phyloP scores from a whole-genome alignment of 2,888 invertebrate species.

The Amaurobius ferox region DNA sequence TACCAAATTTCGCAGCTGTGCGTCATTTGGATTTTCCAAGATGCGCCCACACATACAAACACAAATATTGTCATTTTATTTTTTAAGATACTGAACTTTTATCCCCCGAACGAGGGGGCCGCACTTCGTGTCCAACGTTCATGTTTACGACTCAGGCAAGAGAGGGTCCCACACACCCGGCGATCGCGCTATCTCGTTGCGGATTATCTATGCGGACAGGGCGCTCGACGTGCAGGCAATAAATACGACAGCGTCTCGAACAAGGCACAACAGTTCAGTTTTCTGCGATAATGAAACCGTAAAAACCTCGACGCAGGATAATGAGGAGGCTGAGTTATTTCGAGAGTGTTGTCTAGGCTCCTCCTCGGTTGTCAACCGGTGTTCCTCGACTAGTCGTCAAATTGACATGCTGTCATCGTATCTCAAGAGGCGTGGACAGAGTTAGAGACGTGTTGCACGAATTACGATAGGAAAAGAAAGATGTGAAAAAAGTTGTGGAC shows the following conservation, averaged over 20 bases:
- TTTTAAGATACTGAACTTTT: too few species aligned
- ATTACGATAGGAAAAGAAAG: too few species aligned
- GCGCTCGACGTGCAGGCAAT: neutral
- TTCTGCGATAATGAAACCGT: constrained; percentile 5
- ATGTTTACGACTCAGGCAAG: too few species aligned
- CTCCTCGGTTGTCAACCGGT: neutral
- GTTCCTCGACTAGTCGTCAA: neutral
- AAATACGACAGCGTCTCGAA: neutral
- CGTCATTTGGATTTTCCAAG: too few species aligned
- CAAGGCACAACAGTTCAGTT: neutral
- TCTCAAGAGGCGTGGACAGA: constrained; percentile 11
- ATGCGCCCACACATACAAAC: too few species aligned
- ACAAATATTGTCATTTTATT: too few species aligned
- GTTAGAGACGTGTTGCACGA: too few species aligned
- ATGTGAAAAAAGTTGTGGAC: too few species aligned
- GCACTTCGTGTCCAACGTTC: too few species aligned
- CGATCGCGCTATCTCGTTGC: neutral
- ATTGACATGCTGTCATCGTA: neutral
- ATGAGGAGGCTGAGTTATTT: constrained; percentile 7
- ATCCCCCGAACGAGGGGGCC: too few species aligned
- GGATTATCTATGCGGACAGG: neutral
- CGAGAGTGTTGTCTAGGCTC: neutral
- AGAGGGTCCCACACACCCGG: too few species aligned
- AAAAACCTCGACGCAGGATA: constrained; percentile 8
- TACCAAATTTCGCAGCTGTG: too few species aligned